Percentiles rank a stretch among this genome's conserved stretches.
These are phyloP conservation scores for Ophion costatus DNA, from an alignment of 2,888 invertebrate species.

Conservation along the genomic window DNA sequence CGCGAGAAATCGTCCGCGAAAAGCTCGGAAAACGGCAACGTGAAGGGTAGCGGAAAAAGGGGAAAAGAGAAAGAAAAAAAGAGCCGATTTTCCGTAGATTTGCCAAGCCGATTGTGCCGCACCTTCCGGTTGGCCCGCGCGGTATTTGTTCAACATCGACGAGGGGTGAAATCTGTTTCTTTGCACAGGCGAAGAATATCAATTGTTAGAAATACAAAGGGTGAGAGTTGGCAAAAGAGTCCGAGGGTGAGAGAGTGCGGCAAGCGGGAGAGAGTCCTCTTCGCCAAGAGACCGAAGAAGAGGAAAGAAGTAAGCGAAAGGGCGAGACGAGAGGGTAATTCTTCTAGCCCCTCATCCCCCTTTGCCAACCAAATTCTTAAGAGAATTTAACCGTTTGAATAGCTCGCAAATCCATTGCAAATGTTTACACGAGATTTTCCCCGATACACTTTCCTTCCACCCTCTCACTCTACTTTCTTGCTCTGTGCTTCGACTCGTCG, in stretches of 20 bases:
- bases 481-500: conserved; percentile 66
- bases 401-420: conserved; percentile 84
- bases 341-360: conserved; percentile 73
- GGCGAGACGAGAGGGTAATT: conserved; percentile 67
- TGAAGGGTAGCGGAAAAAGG: conserved; percentile 44
- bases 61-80: conserved; percentile 62
- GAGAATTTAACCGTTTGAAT: conserved; percentile 84
- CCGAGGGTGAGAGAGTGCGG: conserved; percentile 61
- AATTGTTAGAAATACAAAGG: conserved; percentile 83
- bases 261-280: conserved; percentile 63
- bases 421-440: conserved; percentile 83
- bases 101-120: conserved; percentile 63
- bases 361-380: conserved; percentile 83
- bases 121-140: conserved; percentile 61
- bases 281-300: conserved; percentile 62
- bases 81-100: conserved; percentile 77
- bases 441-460: conserved; percentile 64
- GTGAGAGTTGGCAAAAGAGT: conserved; percentile 72
- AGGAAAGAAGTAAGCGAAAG: conserved; percentile 68
- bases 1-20: conserved; percentile 61
- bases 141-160: conserved; percentile 81
- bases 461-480: conserved; percentile 69
- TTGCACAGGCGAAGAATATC: conserved; percentile 83
- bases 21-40: conserved; percentile 38
- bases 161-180: conserved; percentile 82